Conservation (phyloP, 2,113 vertebrate genomes). For the Tiliqua scincoides region DNA sequence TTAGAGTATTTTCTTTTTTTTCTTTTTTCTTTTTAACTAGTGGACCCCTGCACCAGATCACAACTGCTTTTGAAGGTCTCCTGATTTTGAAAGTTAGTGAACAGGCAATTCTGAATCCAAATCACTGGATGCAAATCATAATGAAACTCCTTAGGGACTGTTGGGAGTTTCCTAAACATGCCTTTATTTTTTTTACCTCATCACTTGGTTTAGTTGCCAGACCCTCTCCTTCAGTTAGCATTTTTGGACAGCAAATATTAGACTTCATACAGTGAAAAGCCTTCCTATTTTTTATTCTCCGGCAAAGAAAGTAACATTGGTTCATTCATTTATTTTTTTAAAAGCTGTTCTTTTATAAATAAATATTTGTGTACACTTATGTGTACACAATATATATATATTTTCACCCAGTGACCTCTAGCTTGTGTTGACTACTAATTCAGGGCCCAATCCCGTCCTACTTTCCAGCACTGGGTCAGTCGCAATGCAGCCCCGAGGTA, state of each 20-base stretch:
- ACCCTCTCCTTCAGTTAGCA: constrained; percentile 59
- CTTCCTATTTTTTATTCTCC: not conserved
- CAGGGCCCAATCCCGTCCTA: no score
- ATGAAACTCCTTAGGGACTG: constrained; percentile 46
- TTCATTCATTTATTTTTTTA: not conserved
- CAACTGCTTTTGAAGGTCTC: not conserved
- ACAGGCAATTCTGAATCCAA: constrained; percentile 42
- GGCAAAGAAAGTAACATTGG: constrained; percentile 42
- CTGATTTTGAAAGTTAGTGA: constrained; percentile 4
- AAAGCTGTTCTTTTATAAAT: not conserved
- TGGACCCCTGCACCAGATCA: not conserved
- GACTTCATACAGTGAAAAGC: constrained; percentile 52
- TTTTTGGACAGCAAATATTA: constrained; percentile 59
- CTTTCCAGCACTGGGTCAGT: no score
- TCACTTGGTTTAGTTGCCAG: constrained; percentile 51
- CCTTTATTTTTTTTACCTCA: constrained; percentile 53
- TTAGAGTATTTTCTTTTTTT: not conserved
- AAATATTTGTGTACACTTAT: not conserved
- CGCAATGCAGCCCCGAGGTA: no score
- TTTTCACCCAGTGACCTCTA: constrained; percentile 10
- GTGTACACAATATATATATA: not conserved
- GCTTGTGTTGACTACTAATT: no score
- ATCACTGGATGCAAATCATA: constrained; percentile 36
- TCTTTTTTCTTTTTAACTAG: not conserved
- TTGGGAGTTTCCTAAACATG: constrained; percentile 59